Conservation (phyloP, 2,797 vertebrate genomes). For the Peromyscus eremicus region DNA sequence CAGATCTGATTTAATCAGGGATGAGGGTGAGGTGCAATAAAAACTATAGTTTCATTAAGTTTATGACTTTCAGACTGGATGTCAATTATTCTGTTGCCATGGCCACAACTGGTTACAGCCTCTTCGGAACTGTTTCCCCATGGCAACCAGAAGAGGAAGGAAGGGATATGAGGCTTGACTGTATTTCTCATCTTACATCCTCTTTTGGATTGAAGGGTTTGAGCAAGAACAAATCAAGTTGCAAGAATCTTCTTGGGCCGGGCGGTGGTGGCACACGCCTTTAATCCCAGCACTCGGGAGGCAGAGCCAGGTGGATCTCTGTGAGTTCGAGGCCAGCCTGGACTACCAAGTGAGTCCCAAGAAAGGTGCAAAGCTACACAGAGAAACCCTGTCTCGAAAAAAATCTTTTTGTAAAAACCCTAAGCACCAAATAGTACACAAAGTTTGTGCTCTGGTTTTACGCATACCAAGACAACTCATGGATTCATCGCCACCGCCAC, state of each 20-base stretch:
- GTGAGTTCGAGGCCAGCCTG: no score
- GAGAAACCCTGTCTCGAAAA: no score
- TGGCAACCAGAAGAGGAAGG: slow-evolving; percentile 37
- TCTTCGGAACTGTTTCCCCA: slow-evolving; percentile 61
- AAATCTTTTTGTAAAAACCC: not conserved
- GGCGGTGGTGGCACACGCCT: no score
- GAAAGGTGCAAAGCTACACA: no score
- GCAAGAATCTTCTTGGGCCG: not conserved
- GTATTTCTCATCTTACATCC: slow-evolving; percentile 42
- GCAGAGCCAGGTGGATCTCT: no score
- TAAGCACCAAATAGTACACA: not conserved
- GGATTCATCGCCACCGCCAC: not conserved
- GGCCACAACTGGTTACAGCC: slow-evolving; percentile 83
- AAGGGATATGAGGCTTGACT: not conserved
- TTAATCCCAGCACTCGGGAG: no score
- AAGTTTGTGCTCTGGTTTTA: not conserved
- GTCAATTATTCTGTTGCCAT: slow-evolving; percentile 87
- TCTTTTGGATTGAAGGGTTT: not conserved
- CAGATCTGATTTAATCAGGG: slow-evolving; percentile 91
- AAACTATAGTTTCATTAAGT: slow-evolving; percentile 91
- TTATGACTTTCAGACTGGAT: slow-evolving; percentile 88
- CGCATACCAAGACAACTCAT: not conserved
- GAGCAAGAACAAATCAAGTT: not conserved
- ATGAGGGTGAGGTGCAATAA: slow-evolving; percentile 89
- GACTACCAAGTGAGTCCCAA: no score